Evolutionary conservation across 2,888 invertebrate genomes (phyloP).

Genomic region (Ochlodes sylvanus): DNA sequence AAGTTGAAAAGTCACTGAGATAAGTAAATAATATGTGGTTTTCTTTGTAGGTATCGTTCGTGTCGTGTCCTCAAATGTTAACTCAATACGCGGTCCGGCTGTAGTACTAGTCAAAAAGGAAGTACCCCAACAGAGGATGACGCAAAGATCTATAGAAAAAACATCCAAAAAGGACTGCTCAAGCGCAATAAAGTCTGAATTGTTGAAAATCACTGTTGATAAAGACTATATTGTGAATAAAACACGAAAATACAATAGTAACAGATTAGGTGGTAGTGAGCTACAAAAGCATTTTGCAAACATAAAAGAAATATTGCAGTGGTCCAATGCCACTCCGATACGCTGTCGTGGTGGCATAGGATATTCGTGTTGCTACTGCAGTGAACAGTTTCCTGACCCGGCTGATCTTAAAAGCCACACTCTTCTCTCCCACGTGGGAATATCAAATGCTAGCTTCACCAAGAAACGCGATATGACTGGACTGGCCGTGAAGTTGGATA

Average conservation of each 20-base stretch:
- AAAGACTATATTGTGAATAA: constrained; percentile 3
- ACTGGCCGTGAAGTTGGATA: constrained; percentile 65
- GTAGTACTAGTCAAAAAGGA: constrained; percentile 15
- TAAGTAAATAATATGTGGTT: constrained; percentile 26
- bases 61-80: constrained; percentile 17
- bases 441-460: constrained; percentile 39
- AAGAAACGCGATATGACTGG: constrained; percentile 51
- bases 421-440: constrained; percentile 36
- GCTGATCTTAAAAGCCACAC: constrained; percentile 49
- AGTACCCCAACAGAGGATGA: background rate
- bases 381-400: constrained; percentile 45
- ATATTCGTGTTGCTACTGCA: constrained; percentile 48
- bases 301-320: constrained; percentile 31
- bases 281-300: constrained; percentile 26
- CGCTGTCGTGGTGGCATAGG: constrained; percentile 46
- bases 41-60: constrained; percentile 37
- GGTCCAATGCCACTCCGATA: constrained; percentile 59
- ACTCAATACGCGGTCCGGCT: constrained; percentile 17
- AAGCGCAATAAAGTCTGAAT: background rate
- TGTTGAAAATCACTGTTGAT: background rate
- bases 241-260: constrained; percentile 18
- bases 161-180: background rate
- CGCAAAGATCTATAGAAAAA: background rate
- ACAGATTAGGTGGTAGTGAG: constrained; percentile 12
- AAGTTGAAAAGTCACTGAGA: background rate